Conservation (phyloP, 2,797 vertebrate genomes). For the Nyctibius grandis region DNA sequence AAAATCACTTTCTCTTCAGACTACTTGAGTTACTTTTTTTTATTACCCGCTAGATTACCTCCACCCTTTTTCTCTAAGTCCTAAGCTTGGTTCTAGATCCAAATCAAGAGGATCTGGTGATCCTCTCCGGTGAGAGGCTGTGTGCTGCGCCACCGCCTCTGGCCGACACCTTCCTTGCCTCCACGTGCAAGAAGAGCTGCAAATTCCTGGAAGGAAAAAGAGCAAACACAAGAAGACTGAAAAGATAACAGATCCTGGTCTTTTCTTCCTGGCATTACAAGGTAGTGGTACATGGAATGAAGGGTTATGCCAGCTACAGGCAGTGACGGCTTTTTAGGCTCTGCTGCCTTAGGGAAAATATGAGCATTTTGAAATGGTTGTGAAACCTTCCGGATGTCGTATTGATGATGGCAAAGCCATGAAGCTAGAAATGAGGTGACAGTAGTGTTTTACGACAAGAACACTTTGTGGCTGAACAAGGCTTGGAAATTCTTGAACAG, state of each 20-base stretch:
- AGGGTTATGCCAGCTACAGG: not conserved
- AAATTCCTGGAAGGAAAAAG: not conserved
- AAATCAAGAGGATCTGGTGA: not conserved
- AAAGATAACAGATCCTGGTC: not conserved
- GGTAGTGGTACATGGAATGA: not conserved
- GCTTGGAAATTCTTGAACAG: not conserved
- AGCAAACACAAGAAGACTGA: not conserved
- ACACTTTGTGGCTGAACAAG: not conserved
- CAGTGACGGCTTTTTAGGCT: not conserved
- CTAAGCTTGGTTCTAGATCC: not conserved
- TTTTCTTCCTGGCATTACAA: not conserved
- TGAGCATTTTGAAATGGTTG: not conserved
- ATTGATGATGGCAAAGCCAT: not conserved
- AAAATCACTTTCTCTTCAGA: not conserved
- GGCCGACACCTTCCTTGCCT: not conserved
- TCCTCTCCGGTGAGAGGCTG: not conserved
- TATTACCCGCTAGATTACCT: not conserved
- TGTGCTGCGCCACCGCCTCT: fast-evolving
- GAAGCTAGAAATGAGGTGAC: not conserved
- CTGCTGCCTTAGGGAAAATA: not conserved
- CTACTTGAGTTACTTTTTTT: fast-evolving
- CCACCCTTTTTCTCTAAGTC: not conserved
- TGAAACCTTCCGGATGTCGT: not conserved
- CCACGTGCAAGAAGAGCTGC: not conserved
- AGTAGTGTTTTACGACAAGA: not conserved